Percentiles rank a stretch among this genome's conserved stretches.
Conservation (phyloP, 1,140 invertebrate species). For the Anoplolepis gracilipes region DNA sequence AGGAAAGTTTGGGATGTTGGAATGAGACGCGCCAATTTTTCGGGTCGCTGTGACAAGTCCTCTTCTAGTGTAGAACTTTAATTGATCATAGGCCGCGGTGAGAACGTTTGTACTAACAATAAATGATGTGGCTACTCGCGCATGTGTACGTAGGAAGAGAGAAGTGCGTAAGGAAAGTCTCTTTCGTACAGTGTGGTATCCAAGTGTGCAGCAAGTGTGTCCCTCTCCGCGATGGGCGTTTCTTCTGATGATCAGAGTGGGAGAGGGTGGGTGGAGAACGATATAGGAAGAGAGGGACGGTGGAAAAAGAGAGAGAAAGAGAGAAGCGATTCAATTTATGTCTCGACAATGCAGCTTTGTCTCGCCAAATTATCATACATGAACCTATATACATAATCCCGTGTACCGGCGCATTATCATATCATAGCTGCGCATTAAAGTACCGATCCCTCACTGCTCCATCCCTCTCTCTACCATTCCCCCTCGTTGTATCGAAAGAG, state of each 20-base stretch:
- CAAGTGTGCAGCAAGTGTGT: constrained; percentile 51
- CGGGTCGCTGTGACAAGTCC: background rate
- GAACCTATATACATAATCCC: constrained; percentile 79
- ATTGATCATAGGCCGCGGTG: background rate
- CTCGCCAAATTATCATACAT: constrained; percentile 84
- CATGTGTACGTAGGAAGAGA: constrained; percentile 1
- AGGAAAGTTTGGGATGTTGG: background rate
- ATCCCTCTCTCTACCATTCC: constrained; percentile 40
- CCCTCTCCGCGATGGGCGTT: constrained; percentile 66
- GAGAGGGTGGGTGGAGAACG: constrained; percentile 70
- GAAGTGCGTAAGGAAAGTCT: constrained; percentile 27
- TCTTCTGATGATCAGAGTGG: constrained; percentile 58
- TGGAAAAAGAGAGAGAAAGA: constrained; percentile 38
- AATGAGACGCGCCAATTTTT: background rate
- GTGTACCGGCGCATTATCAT: constrained; percentile 77
- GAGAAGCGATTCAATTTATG: constrained; percentile 83
- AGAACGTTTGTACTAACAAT: background rate
- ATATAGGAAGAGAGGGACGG: constrained; percentile 45
- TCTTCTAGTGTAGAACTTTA: background rate
- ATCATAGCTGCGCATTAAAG: constrained; percentile 80
- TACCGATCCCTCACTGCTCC: constrained; percentile 66
- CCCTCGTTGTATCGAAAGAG: constrained; percentile 72
- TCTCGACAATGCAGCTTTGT: constrained; percentile 84
- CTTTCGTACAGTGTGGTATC: constrained; percentile 6
- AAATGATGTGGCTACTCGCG: background rate